phyloP scores from a whole-genome alignment of 2,113 vertebrate species.

The Ochotona curzoniae region DNA sequence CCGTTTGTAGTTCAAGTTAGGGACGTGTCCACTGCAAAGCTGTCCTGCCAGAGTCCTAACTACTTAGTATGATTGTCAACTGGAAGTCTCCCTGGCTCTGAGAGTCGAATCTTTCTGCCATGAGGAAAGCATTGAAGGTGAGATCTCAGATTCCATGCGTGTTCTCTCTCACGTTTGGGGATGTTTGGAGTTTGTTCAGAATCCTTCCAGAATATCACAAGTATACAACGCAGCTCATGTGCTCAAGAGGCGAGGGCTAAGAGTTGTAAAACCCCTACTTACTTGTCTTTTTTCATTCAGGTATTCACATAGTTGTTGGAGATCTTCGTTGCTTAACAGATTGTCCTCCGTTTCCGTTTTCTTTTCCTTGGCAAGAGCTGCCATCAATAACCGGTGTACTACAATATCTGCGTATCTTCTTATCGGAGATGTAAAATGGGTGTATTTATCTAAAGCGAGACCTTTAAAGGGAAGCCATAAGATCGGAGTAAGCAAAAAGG shows the following conservation, averaged over 20 bases:
- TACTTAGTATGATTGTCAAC: too few relatives aligned
- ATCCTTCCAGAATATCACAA: slow-evolving; percentile 1
- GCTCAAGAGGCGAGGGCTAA: not conserved
- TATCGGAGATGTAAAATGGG: slow-evolving; percentile 98
- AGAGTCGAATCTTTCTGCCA: not conserved
- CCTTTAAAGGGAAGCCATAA: slow-evolving; percentile 83
- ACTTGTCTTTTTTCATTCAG: slow-evolving; percentile 96
- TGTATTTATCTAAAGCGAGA: slow-evolving; percentile 96
- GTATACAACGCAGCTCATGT: not conserved
- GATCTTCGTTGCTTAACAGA: slow-evolving; percentile 87
- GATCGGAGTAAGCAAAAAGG: not conserved
- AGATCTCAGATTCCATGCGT: not conserved
- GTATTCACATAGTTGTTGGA: slow-evolving; percentile 92
- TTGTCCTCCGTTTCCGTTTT: slow-evolving; percentile 66
- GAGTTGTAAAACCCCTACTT: slow-evolving; percentile 65
- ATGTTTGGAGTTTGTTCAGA: not conserved
- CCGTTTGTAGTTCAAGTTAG: not conserved
- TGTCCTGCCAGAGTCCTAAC: not conserved
- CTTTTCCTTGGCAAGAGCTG: slow-evolving; percentile 85
- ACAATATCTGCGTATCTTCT: slow-evolving; percentile 95
- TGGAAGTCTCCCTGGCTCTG: not conserved
- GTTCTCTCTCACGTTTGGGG: not conserved
- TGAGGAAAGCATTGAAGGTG: not conserved
- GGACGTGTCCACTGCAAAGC: not conserved
- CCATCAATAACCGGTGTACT: slow-evolving; percentile 93